Base-by-base conservation (phyloP, 2,113 vertebrate genomes). In the Coryphaenoides rupestris region DNA sequence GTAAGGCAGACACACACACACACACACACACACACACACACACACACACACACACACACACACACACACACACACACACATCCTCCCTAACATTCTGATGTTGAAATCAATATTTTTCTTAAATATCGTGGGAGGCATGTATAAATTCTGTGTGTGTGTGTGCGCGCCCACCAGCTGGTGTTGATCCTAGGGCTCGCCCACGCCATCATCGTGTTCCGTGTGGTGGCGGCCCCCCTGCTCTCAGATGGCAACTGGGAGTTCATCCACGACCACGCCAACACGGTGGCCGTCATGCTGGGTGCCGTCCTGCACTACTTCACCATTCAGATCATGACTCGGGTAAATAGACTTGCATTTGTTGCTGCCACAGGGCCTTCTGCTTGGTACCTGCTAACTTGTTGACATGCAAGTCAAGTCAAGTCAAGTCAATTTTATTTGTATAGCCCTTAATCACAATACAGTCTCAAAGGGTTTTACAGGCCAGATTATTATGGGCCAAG, bases 231-330 rank as follows among this genome's bases (percentile, higher is more conserved):
- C 0, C 91, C 92, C 0, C 1, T 89, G 21, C 77, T 97, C 58
- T 86, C 72, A 15, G 79, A 88, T 47, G 73, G 75, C 1, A 0
- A 6, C 0, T 79, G 60, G 19, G 19, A 60, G 2, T 87, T 95
- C 53, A 52, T 95, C 24, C 76, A 4, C 0, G 82, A 92, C 1
- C 68, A 90, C 0, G 92, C 94, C 69, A 85, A 85, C 81, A 88
- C 81, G 0, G 54, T 89, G 0, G 91, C 91, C 0, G 83, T 95
- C 72, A 68, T 90, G 33, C 82, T 92, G 0, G 95, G 95, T 4
- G 94, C 95, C 0, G 86, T 97, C 46, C 81, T 95, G 72, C 96
- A 98, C 77, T 98, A 96, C 4, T 0, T 95, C 52, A 95, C 90
- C 74, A 96, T 98, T 1, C 46, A 94, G 75, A 5, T 93, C 88